Evolutionary conservation across 1,140 invertebrate genomes (phyloP).

Genomic region (Melitaea cinxia): DNA sequence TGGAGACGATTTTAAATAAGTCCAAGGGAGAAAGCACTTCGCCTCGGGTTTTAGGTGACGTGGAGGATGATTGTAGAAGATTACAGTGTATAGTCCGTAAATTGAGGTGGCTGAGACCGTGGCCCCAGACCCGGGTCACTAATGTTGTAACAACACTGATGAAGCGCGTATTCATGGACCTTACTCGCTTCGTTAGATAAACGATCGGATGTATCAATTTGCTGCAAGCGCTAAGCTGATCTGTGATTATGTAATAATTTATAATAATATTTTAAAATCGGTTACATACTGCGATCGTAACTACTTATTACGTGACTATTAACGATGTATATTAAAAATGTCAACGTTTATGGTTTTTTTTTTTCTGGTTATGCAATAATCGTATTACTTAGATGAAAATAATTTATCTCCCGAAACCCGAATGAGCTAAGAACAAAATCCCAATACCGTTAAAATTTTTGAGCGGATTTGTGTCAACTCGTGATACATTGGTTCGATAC

Average conservation of each 20-base stretch:
- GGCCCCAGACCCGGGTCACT: slow-evolving; percentile 7
- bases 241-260: not conserved
- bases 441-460: slow-evolving; percentile 70
- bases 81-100: slow-evolving; percentile 39
- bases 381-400: slow-evolving; percentile 53
- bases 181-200: slow-evolving; percentile 1
- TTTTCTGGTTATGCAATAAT: slow-evolving; percentile 57
- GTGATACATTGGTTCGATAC: slow-evolving; percentile 61
- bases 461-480: slow-evolving; percentile 72
- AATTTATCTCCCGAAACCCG: slow-evolving; percentile 57
- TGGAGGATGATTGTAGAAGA: slow-evolving; percentile 33
- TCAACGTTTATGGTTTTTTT: slow-evolving; percentile 35
- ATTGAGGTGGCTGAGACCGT: slow-evolving; percentile 47
- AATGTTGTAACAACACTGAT: slow-evolving; percentile 4
- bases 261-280: not conserved
- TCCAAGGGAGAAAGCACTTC: slow-evolving; percentile 71
- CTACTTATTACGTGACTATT: slow-evolving; percentile 19
- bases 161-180: not conserved
- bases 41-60: slow-evolving; percentile 53
- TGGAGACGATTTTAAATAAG: slow-evolving; percentile 78
- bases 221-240: not conserved
- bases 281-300: slow-evolving; percentile 8
- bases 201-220: not conserved
- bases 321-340: slow-evolving; percentile 28
- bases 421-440: slow-evolving; percentile 51